Evolutionary conservation across 2,888 invertebrate genomes (phyloP).

Genomic region (Athripsodes cinereus): DNA sequence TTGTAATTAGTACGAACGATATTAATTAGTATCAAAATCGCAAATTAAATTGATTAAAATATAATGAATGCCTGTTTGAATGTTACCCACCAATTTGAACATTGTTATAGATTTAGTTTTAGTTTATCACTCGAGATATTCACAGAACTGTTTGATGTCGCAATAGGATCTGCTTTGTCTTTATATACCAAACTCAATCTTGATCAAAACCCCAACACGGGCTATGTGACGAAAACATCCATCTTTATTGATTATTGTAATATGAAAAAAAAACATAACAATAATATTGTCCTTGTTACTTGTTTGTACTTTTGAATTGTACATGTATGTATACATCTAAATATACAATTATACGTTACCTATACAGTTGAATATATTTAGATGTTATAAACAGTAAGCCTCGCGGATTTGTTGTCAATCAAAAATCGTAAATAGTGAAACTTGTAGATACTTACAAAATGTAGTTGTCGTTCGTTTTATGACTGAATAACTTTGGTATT

Average conservation of each 20-base stretch:
- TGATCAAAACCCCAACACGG: background rate
- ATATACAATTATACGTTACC: too few species aligned
- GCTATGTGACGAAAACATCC: background rate
- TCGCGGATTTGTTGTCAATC: too few species aligned
- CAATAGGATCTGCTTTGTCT: background rate
- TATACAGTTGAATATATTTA: too few species aligned
- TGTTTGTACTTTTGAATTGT: background rate
- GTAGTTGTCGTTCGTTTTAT: too few species aligned
- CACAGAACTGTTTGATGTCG: background rate
- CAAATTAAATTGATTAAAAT: background rate
- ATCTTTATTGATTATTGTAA: background rate
- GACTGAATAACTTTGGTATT: too few species aligned
- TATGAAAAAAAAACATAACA: background rate
- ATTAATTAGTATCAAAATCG: constrained; percentile 33
- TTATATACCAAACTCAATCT: background rate
- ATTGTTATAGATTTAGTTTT: background rate
- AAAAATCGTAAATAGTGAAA: too few species aligned
- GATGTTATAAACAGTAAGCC: too few species aligned
- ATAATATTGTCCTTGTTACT: background rate
- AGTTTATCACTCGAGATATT: background rate
- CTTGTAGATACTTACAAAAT: too few species aligned
- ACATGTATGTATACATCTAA: too few species aligned
- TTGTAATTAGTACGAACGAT: too few species aligned
- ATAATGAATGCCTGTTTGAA: background rate
- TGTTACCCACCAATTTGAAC: background rate